Percentiles rank a stretch among this genome's conserved stretches.
phyloP scores from a whole-genome alignment of 2,113 vertebrate genomes.

The Morone saxatilis region DNA sequence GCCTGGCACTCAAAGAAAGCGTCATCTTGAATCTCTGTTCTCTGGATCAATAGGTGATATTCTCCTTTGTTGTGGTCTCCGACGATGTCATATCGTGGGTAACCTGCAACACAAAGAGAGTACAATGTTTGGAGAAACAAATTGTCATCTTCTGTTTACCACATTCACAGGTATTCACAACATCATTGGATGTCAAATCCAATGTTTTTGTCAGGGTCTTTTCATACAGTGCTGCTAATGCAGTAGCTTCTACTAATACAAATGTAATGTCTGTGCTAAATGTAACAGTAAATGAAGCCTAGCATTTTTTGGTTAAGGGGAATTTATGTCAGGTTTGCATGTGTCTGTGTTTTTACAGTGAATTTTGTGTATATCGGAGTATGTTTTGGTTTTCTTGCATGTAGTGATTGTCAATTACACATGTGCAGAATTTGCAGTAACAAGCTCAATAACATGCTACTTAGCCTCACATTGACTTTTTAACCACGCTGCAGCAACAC shows the following conservation, averaged over 20 bases:
- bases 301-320: no score
- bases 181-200: background rate
- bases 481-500: background rate
- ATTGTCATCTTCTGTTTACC: background rate
- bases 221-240: background rate
- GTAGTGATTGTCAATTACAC: background rate
- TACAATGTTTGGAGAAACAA: background rate
- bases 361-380: no score
- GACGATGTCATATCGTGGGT: slow-evolving; percentile 91
- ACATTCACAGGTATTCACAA: background rate
- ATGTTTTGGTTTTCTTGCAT: background rate
- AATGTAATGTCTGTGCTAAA: no score
- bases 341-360: no score
- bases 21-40: slow-evolving; percentile 91
- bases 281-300: background rate
- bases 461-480: no score
- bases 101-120: slow-evolving; percentile 82
- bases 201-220: no score
- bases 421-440: background rate
- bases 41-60: slow-evolving; percentile 91
- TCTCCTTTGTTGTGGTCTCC: slow-evolving; percentile 92
- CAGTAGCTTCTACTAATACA: background rate
- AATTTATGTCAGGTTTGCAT: no score
- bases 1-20: slow-evolving; percentile 93
- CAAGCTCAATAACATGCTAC: no score